Evolutionary conservation across 1,140 invertebrate genomes (phyloP).

Genomic region (Pogonognathellus flavescens): DNA sequence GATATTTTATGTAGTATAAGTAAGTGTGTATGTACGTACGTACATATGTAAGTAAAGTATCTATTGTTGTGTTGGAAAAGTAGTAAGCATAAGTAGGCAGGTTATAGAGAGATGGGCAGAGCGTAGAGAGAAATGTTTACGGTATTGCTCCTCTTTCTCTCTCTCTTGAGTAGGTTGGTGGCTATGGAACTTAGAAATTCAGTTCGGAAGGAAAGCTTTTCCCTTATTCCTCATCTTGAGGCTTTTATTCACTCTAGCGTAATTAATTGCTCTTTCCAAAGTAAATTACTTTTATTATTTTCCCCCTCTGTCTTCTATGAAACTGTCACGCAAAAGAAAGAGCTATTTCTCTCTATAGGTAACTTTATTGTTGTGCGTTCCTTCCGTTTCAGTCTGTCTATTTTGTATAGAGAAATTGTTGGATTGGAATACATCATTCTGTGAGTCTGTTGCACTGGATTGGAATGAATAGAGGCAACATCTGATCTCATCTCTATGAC

Average conservation of each 20-base stretch:
- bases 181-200: not conserved
- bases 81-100: not conserved
- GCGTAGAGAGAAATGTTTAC: not conserved
- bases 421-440: too few relatives aligned
- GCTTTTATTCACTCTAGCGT: slow-evolving; percentile 38
- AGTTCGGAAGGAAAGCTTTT: slow-evolving; percentile 12
- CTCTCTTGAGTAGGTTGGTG: not conserved
- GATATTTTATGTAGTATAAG: too few relatives aligned
- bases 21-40: too few relatives aligned
- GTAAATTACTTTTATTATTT: slow-evolving; percentile 49
- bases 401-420: too few relatives aligned
- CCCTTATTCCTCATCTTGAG: slow-evolving; percentile 44
- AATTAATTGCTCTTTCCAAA: slow-evolving; percentile 47
- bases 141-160: slow-evolving; percentile 4
- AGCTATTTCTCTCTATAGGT: not conserved
- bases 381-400: too few relatives aligned
- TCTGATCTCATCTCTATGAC: too few relatives aligned
- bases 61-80: not conserved
- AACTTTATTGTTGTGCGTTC: too few relatives aligned
- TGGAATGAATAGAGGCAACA: too few relatives aligned
- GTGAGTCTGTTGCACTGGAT: too few relatives aligned
- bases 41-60: not conserved
- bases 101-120: not conserved
- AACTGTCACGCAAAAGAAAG: slow-evolving; percentile 17
- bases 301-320: slow-evolving; percentile 18